A percentile compares a stretch with the other conserved stretches of the same genome.
phyloP scores from a whole-genome alignment of 2,113 vertebrate genomes.

The Athene noctua region DNA sequence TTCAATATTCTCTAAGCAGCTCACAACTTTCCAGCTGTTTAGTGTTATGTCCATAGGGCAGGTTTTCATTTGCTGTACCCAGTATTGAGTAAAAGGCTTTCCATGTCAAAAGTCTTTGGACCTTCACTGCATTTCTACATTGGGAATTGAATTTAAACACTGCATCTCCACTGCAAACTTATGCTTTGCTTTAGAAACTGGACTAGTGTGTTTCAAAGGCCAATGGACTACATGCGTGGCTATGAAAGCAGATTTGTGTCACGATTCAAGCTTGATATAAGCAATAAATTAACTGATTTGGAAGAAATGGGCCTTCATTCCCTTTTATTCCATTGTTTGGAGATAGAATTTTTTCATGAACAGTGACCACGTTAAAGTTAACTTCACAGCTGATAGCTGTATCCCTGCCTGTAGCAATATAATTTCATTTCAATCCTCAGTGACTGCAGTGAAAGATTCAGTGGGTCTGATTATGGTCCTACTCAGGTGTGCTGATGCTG shows the following conservation, averaged over 20 bases:
- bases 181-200: not conserved
- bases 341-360: not conserved
- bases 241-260: not conserved
- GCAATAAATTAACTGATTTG: not conserved
- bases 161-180: not conserved
- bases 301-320: not conserved
- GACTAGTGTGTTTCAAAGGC: not conserved
- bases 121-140: not conserved
- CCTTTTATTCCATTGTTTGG: not conserved
- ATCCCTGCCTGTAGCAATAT: not conserved
- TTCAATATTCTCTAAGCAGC: not conserved
- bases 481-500: not conserved
- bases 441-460: not conserved
- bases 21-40: not conserved
- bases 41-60: accelerated
- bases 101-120: not conserved
- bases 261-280: not conserved
- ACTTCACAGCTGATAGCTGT: not conserved
- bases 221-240: not conserved
- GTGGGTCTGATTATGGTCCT: not conserved
- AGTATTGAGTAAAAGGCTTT: not conserved
- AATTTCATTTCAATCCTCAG: not conserved
- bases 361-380: not conserved
- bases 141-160: not conserved
- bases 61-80: not conserved